Evolutionary conservation across 2,113 vertebrate species (phyloP), one percentile per base, ranked within the genome.

Genomic region (Vulpes lagopus): DNA sequence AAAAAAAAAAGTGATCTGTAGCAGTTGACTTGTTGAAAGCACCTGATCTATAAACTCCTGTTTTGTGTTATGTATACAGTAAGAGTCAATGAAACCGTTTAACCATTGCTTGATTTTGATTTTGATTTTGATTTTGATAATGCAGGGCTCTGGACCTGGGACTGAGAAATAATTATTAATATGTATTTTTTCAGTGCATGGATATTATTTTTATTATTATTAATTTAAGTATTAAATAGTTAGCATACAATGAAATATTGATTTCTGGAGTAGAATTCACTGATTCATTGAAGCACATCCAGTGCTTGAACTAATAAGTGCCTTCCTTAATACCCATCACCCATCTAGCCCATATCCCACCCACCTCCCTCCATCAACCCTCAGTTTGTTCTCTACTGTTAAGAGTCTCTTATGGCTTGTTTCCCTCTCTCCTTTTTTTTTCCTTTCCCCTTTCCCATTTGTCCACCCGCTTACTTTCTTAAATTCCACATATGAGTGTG

Each of bases 61-160:
- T 0, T 73, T 81, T 2, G 25, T 83, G 6, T 82, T 78, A 74
- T 74, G 43, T 43, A 43, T 74, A 73, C 17, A 60, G 4, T 30
- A 73, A 76, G 12, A 91, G 27, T 35, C 32, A 49, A 10, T 94
- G 59, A 64, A 74, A 64, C 5, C 51, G 11, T 83, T 16, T 71
- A 38, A 60, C 25, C 30, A 43, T 12, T 57, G 19, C 8, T 86
- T 83, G 78, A 5, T 60, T 91, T 88, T 49, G 27, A 84, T 87
- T 87, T 86, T 82, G 78, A 5, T 60, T 91, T 88, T 49, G 27
- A 84, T 87, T 87, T 95, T 43, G 30, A 85, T 64, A 82, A 76
- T 53, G 3, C 19, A 51, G 32, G 3, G 6, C 20, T 81, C 38
- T 78, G n/a, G 55, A 89, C 49, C 19, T 69, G 20, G 35, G 38